Evolutionary conservation across 2,888 invertebrate genomes (phyloP).

Genomic region (Cephus rjabovi): DNA sequence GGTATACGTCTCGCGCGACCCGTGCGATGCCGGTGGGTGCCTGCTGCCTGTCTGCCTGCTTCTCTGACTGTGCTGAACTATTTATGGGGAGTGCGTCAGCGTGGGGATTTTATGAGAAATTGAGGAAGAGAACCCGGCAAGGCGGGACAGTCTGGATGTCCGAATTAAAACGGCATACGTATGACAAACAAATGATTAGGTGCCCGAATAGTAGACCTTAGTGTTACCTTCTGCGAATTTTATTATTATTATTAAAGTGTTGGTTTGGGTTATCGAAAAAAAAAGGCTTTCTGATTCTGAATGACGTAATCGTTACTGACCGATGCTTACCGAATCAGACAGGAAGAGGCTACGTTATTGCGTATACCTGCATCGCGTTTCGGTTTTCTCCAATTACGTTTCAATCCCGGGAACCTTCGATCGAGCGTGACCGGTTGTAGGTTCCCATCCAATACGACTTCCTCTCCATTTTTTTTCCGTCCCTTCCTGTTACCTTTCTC

Average conservation of each 20-base stretch:
- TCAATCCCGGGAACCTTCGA: not conserved
- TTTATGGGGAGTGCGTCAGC: not conserved
- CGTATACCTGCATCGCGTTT: not conserved
- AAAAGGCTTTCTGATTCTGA: not conserved
- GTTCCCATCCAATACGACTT: not conserved
- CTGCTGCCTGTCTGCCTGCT: not conserved
- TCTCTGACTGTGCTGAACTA: not conserved
- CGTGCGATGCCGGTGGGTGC: not conserved
- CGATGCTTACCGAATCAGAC: not conserved
- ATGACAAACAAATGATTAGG: not conserved
- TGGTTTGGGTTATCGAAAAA: not conserved
- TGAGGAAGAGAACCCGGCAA: not conserved
- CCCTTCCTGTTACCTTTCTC: not conserved
- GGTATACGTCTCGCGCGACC: slow-evolving; percentile 4
- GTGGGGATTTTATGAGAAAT: not conserved
- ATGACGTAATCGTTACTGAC: not conserved
- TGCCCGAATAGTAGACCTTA: not conserved
- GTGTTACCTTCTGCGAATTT: not conserved
- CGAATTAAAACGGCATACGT: not conserved
- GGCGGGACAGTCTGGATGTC: not conserved
- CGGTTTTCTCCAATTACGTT: not conserved
- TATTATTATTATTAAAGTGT: not conserved
- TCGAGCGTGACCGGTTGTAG: not conserved
- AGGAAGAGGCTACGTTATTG: not conserved
- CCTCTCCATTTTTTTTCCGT: not conserved